Evolutionary conservation across 2,113 vertebrate genomes (phyloP).

Genomic region (Mungos mungo): DNA sequence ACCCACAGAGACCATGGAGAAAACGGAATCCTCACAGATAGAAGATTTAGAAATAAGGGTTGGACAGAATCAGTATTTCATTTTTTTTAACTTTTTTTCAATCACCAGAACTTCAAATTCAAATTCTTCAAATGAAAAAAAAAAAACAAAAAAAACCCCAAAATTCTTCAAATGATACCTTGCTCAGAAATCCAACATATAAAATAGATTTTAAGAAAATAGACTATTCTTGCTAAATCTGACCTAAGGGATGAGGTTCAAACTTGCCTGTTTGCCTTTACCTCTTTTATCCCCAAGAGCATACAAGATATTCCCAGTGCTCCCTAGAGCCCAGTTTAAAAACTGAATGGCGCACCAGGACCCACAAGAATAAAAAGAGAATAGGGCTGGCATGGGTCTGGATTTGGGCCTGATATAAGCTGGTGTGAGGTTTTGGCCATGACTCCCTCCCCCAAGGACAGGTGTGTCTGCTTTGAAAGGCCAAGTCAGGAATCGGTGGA

Average conservation of each 20-base stretch:
- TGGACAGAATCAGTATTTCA: background rate
- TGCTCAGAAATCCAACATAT: constrained; percentile 12
- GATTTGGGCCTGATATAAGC: background rate
- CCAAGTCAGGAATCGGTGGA: background rate
- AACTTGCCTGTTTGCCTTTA: background rate
- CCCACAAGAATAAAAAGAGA: background rate
- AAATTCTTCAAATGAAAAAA: background rate
- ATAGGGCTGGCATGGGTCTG: background rate
- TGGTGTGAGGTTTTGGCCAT: background rate
- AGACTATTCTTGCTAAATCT: background rate
- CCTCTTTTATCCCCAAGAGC: background rate
- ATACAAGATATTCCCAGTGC: background rate
- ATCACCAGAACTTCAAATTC: background rate
- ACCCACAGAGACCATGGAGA: background rate
- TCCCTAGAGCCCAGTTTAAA: background rate
- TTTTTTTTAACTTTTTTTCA: background rate
- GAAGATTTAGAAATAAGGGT: background rate
- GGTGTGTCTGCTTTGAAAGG: background rate
- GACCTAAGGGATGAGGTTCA: background rate
- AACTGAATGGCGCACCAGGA: background rate
- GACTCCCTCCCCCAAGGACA: background rate
- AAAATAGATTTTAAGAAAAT: background rate
- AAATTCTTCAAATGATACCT: background rate
- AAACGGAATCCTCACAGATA: background rate
- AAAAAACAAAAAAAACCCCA: too few species aligned